phyloP scores from a whole-genome alignment of 2,113 vertebrate genomes.

The Diadophis punctatus region DNA sequence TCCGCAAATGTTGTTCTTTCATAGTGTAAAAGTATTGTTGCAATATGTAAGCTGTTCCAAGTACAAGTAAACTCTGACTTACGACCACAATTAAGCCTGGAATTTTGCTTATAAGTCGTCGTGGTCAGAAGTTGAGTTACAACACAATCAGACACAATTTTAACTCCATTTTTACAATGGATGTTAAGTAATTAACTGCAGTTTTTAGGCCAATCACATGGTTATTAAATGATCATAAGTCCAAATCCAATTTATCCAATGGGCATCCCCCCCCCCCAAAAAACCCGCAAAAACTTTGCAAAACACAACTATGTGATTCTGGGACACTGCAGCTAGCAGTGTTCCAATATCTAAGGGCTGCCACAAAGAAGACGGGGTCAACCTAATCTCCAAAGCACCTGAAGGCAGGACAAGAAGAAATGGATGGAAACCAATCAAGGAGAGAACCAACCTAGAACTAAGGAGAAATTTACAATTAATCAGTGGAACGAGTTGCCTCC shows the following conservation, averaged over 20 bases:
- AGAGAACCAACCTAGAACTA: neutral
- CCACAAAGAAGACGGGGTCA: neutral
- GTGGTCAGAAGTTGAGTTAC: neutral
- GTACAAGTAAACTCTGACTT: neutral
- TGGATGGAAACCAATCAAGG: neutral
- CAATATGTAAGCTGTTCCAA: neutral
- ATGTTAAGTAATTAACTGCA: neutral
- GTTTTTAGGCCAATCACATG: neutral
- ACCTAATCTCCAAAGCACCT: neutral
- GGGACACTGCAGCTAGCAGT: neutral
- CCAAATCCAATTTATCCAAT: neutral
- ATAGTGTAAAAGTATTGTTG: neutral
- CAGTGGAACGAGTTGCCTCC: neutral
- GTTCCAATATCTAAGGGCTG: neutral
- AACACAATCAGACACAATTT: neutral
- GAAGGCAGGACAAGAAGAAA: neutral
- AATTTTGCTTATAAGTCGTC: neutral
- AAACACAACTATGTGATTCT: neutral
- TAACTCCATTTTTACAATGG: neutral
- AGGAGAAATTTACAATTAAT: neutral
- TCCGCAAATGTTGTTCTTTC: neutral
- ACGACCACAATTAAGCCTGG: neutral
- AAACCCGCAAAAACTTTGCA: neutral
- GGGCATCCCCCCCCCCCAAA: neutral
- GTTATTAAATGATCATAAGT: neutral